Evolutionary conservation across 2,113 vertebrate genomes (phyloP).

Genomic region (Scytalopus superciliaris): DNA sequence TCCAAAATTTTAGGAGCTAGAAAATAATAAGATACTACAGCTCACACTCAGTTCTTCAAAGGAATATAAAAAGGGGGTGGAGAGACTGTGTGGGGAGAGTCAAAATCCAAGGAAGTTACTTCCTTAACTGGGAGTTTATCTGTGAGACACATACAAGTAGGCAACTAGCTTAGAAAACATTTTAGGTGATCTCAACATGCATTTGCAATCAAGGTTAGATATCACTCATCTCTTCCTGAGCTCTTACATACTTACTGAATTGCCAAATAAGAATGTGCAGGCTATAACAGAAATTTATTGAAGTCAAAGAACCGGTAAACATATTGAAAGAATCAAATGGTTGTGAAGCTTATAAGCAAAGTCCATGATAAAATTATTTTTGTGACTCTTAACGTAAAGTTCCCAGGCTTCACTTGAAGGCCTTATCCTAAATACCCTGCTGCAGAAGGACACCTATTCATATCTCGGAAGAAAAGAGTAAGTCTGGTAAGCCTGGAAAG

Average conservation of each 20-base stretch:
- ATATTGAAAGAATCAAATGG: not conserved
- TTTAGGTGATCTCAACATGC: not conserved
- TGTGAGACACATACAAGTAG: not conserved
- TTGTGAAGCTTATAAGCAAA: not conserved
- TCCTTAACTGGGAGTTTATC: not conserved
- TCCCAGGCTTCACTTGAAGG: not conserved
- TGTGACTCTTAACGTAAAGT: not conserved
- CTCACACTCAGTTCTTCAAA: not conserved
- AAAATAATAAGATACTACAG: not conserved
- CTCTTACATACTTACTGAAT: not conserved
- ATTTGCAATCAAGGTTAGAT: not conserved
- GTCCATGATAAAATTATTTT: not conserved
- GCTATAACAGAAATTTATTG: not conserved
- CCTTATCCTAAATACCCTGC: not conserved
- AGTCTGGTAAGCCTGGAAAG: not conserved
- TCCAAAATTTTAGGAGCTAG: not conserved
- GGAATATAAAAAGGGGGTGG: rapidly evolving
- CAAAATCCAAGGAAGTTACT: not conserved
- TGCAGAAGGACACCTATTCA: not conserved
- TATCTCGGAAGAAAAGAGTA: not conserved
- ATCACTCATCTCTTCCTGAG: not conserved
- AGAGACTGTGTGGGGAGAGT: not conserved
- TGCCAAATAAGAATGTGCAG: not conserved
- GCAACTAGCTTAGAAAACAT: not conserved
- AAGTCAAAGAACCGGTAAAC: not conserved